Base-by-base conservation (phyloP, 1,140 invertebrate genomes). In the Drosophila trapezifrons region DNA sequence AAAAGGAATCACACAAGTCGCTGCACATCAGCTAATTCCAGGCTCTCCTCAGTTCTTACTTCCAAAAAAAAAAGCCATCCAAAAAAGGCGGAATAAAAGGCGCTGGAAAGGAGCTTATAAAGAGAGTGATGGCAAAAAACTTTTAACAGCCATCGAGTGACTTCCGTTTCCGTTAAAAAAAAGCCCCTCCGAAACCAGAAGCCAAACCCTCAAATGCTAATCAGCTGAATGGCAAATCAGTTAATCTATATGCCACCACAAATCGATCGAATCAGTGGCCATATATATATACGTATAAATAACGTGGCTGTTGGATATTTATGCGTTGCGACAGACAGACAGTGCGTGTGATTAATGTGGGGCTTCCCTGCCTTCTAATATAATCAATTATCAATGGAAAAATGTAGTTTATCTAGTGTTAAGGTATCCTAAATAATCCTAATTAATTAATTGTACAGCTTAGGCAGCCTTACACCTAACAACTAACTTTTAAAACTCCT, bases 11-110 rank as follows among this genome's bases (percentile, higher is more conserved):
- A 47, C 52, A 57, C 54, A 66, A 70, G 45, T 45, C 57, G 63
- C 84, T 82, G 78, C 58, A 79, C 76, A 86, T 70, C 10, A 46
- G 78, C 82, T 87, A 86, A 87, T 86, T 79, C 58, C 57, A 38
- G 0, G 12, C 49, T 35, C 51, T 20, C 25, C 4, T 29, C 13
- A n/a, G n/a, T n/a, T 22, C 7, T 10, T 35, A 8, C 40, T 25
- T 32, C 18, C 59, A 20, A 5, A 27, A 47, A 27, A 47, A 22
- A 27, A 17, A 17, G 0, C 18, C 45, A 27, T 22, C 27, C 45
- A 55, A 55, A 59, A 57, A 37, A 29, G 20, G 40, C 25, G 4
- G 9, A 20, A 56, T 13, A 45, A 54, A 64, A 38, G n/a, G 10
- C 32, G n/a, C 7, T 3, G 4, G 22, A 15, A 49, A 43, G 12